Percentiles rank a stretch among this genome's conserved stretches.
Evolutionary conservation across 2,888 invertebrate species (phyloP).

Genomic region (Pyralis farinalis): DNA sequence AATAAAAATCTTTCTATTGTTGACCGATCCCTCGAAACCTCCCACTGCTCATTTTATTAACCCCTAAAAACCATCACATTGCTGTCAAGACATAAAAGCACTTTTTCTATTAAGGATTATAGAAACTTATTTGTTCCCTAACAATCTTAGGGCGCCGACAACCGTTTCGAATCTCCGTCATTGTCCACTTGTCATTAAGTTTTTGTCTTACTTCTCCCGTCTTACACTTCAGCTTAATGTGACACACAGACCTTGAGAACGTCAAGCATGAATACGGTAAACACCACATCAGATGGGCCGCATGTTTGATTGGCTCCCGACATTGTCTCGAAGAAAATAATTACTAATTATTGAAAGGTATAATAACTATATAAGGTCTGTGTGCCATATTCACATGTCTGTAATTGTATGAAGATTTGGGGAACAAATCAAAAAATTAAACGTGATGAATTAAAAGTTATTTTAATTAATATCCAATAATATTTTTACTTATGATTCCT

Average conservation of each 20-base stretch:
- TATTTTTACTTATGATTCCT: too few species aligned
- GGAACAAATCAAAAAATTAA: too few species aligned
- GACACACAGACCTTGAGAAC: conserved; percentile 23
- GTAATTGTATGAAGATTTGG: too few species aligned
- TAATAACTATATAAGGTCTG: too few species aligned
- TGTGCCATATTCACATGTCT: too few species aligned
- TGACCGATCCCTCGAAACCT: background rate
- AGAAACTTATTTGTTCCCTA: conserved; percentile 41
- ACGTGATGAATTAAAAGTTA: too few species aligned
- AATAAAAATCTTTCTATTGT: background rate
- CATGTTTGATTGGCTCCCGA: too few species aligned
- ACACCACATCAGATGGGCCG: too few species aligned
- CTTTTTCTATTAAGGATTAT: conserved; percentile 51
- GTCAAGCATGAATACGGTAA: too few species aligned
- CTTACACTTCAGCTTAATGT: conserved; percentile 48
- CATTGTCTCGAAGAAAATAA: too few species aligned
- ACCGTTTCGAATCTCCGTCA: conserved; percentile 72
- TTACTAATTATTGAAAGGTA: too few species aligned
- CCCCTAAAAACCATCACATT: conserved; percentile 4
- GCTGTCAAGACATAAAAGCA: conserved; percentile 23
- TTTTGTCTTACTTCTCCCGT: conserved; percentile 68
- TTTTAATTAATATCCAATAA: too few species aligned
- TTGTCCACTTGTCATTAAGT: conserved; percentile 81
- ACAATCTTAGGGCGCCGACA: conserved; percentile 57
- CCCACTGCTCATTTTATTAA: conserved; percentile 3